Conservation (phyloP, 1,140 invertebrate species). For the Drosophila tsacasi region DNA sequence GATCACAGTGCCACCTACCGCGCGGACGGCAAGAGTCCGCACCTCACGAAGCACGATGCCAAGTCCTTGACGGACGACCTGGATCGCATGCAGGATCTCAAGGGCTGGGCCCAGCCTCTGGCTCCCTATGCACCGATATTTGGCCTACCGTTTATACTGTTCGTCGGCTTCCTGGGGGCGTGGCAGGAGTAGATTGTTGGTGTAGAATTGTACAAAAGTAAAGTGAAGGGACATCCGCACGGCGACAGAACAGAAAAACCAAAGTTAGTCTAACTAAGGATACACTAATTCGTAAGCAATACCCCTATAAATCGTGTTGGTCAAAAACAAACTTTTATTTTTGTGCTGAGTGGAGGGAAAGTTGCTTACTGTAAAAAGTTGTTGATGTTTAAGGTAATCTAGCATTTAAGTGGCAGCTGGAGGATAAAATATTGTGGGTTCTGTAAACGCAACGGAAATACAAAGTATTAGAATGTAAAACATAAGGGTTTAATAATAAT, state of each 20-base stretch:
- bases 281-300: constrained; percentile 57
- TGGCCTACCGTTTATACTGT: not conserved
- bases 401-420: constrained; percentile 49
- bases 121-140: not conserved
- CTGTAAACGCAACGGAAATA: constrained; percentile 69
- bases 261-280: constrained; percentile 42
- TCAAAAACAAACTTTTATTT: constrained; percentile 32
- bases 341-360: constrained; percentile 38
- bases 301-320: constrained; percentile 53
- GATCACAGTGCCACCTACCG: constrained; percentile 77
- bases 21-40: constrained; percentile 57
- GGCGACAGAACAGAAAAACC: constrained; percentile 7
- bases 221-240: not conserved
- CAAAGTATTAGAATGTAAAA: constrained; percentile 80
- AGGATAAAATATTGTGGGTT: constrained; percentile 15
- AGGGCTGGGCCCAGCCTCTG: constrained; percentile 14
- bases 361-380: constrained; percentile 74
- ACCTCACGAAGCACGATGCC: constrained; percentile 71
- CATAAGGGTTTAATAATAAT: constrained; percentile 30
- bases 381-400: constrained; percentile 71
- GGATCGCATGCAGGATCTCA: constrained; percentile 76
- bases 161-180: constrained; percentile 24
- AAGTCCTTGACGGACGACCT: constrained; percentile 74
- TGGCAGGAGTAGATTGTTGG: constrained; percentile 49
- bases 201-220: constrained; percentile 66